Evolutionary conservation across 2,888 invertebrate genomes (phyloP), one percentile per base, ranked within the genome.

Genomic region (Eubasilissa splendida): DNA sequence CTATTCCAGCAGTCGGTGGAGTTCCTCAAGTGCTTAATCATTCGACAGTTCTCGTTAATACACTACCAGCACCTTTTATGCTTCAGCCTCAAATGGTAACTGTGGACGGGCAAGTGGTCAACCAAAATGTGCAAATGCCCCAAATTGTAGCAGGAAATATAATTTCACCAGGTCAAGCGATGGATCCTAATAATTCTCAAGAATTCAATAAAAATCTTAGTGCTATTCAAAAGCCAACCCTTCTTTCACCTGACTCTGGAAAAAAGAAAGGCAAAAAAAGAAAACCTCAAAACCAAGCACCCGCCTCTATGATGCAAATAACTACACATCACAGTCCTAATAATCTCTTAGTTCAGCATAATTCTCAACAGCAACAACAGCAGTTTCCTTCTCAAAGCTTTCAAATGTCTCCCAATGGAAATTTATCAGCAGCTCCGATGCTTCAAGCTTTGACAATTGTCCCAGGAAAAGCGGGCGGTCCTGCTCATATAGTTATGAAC

Each of bases 1-100:
- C 93, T 0, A 91, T 93, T 59, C 93, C 94, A 1, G 91, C 93
- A 0, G 92, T 92, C 0, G 92, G 91, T 0, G 91, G 92, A 1
- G 91, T 92, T 1, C 93, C 93, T 84, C 92, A 94, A 4, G 92
- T 95, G 22, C 90, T 95, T 2, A 95, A 94, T 52, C 95, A 93
- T 86, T 94, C 95, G 52, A 94, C 96, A 0, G 95, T 96, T 0
- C 91, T 97, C 5, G 94, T 97, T 1, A 96, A 96, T 86, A 93
- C 96, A 0, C 88, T 96, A 83, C 94, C 94, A 73, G 91, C 95
- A 22, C 95, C 95, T 0, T 95, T 95, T 84, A 93, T 96, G 7
- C 91, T 96, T 65, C 96, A 96, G 85, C 95, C 95, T 0, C 92
- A 94, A 3, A 92, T 95, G 84, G 93, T 95, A 92, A 92, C 94